Conservation (phyloP, 2,888 invertebrate species). For the Erannis defoliaria region DNA sequence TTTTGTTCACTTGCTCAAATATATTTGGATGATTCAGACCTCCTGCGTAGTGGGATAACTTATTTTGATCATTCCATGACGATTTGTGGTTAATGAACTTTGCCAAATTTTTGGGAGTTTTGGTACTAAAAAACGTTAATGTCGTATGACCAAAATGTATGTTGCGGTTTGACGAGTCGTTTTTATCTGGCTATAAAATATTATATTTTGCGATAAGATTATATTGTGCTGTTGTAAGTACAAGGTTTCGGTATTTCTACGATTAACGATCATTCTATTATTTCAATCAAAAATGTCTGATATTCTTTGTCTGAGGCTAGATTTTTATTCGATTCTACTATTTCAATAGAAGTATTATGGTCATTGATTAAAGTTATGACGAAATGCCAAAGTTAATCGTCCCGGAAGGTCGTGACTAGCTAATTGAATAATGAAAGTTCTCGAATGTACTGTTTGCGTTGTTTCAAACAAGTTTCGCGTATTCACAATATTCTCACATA, state of each 20-base stretch:
- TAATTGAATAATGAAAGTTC: slow-evolving; percentile 27
- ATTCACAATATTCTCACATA: slow-evolving; percentile 5
- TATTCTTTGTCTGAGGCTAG: not conserved
- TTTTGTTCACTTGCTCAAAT: slow-evolving; percentile 64
- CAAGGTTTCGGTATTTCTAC: slow-evolving; percentile 6
- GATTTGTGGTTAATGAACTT: slow-evolving; percentile 41
- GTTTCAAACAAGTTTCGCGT: slow-evolving; percentile 23
- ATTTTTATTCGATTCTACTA: not conserved
- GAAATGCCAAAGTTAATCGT: slow-evolving; percentile 30
- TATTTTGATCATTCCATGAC: slow-evolving; percentile 42
- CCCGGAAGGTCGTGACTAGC: slow-evolving; percentile 26
- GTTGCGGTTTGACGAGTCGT: slow-evolving; percentile 20
- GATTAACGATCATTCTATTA: not conserved
- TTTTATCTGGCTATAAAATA: slow-evolving; percentile 20
- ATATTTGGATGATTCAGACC: slow-evolving; percentile 71
- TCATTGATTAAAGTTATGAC: slow-evolving; percentile 14
- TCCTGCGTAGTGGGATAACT: slow-evolving; percentile 69
- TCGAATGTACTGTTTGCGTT: slow-evolving; percentile 13
- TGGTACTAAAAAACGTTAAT: slow-evolving; percentile 37
- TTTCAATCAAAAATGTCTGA: not conserved
- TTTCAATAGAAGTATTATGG: not conserved
- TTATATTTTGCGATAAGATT: slow-evolving; percentile 27
- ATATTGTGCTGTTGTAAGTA: slow-evolving; percentile 21
- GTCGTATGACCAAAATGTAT: slow-evolving; percentile 41
- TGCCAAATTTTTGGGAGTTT: slow-evolving; percentile 30